phyloP scores from a whole-genome alignment of 2,797 vertebrate species.

The Microctenopoma lineatum region DNA sequence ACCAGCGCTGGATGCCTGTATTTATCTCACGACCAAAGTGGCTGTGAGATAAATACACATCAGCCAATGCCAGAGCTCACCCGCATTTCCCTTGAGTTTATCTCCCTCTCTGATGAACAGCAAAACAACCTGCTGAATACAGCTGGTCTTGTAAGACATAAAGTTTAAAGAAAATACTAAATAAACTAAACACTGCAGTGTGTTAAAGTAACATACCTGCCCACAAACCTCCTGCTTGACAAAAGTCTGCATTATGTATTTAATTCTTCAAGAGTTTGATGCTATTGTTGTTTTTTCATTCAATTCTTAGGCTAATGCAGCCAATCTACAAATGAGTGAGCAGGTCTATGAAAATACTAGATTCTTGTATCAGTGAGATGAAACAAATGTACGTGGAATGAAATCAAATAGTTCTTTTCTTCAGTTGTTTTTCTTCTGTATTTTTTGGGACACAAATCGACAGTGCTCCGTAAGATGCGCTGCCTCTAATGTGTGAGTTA shows the following conservation, averaged over 20 bases:
- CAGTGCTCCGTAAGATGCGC: too few species aligned
- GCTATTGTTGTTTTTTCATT: background rate
- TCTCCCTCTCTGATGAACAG: constrained; percentile 14
- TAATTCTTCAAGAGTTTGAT: constrained; percentile 1
- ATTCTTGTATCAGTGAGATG: constrained; percentile 9
- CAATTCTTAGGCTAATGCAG: background rate
- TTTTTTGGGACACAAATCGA: too few species aligned
- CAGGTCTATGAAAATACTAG: background rate
- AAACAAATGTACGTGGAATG: background rate
- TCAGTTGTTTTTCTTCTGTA: too few species aligned
- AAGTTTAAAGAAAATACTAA: background rate
- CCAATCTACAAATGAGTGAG: background rate
- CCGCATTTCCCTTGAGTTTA: constrained; percentile 28
- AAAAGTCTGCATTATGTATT: background rate
- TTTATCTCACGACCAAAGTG: constrained; percentile 2
- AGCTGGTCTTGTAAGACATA: background rate
- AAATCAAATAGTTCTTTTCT: background rate
- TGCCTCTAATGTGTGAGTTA: too few species aligned
- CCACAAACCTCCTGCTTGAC: constrained; percentile 11
- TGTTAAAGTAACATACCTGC: constrained; percentile 9
- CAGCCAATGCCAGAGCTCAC: constrained; percentile 16
- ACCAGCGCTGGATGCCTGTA: constrained; percentile 7
- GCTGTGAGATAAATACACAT: constrained; percentile 37
- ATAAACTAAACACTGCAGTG: background rate
- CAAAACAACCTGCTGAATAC: constrained; percentile 21